These are phyloP conservation scores for Calycopis cecrops DNA, from an alignment of 1,140 invertebrate genomes.

Conservation along the genomic window DNA sequence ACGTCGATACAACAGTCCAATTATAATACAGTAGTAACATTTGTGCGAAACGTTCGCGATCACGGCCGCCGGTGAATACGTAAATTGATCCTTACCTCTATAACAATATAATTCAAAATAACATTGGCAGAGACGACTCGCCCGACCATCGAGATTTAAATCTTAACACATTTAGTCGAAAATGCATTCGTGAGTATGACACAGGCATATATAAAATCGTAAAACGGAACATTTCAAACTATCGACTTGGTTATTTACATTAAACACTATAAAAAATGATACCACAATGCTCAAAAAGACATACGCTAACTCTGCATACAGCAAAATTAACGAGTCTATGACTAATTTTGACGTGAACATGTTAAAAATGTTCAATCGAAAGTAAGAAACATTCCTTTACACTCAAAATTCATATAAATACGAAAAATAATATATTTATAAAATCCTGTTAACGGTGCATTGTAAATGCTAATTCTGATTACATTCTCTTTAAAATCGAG, in stretches of 20 bases:
- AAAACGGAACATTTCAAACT: slow-evolving; percentile 26
- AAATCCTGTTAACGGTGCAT: slow-evolving; percentile 42
- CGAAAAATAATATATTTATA: slow-evolving; percentile 48
- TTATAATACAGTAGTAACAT: too few relatives aligned
- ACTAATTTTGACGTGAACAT: background rate
- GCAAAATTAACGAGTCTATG: too few relatives aligned
- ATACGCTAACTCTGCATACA: too few relatives aligned
- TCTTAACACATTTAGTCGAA: slow-evolving; percentile 51
- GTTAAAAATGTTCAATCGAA: background rate
- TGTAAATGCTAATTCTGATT: slow-evolving; percentile 33
- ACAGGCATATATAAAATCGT: slow-evolving; percentile 44
- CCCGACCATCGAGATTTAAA: slow-evolving; percentile 17
- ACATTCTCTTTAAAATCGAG: slow-evolving; percentile 1
- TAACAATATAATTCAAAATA: slow-evolving; percentile 26
- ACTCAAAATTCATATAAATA: slow-evolving; percentile 20
- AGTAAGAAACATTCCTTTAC: slow-evolving; percentile 16
- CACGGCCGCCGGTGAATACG: background rate
- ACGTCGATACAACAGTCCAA: too few relatives aligned
- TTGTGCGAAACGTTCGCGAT: background rate
- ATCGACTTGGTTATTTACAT: too few relatives aligned
- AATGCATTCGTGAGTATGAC: slow-evolving; percentile 67
- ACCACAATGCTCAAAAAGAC: too few relatives aligned
- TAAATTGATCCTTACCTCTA: slow-evolving; percentile 23
- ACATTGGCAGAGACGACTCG: slow-evolving; percentile 11
- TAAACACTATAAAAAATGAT: too few relatives aligned